A percentile compares a stretch with the other conserved stretches of the same genome.
Evolutionary conservation across 2,797 vertebrate species (phyloP).

Genomic region (Acrossocheilus fasciatus): DNA sequence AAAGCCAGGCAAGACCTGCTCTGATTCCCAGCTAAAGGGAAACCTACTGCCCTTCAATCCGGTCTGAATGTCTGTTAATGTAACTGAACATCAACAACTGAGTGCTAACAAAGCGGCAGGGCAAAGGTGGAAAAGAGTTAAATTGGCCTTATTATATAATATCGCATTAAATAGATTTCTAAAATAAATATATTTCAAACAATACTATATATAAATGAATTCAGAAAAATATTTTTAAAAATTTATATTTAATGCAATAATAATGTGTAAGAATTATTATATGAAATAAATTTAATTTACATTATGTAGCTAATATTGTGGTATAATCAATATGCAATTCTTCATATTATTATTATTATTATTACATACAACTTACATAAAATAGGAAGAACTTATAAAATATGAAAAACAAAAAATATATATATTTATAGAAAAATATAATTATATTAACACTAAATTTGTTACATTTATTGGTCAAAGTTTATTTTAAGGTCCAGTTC

Average conservation of each 20-base stretch:
- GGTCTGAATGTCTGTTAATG: constrained; percentile 15
- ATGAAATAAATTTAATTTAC: neutral
- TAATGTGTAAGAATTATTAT: neutral
- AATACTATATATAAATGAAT: neutral
- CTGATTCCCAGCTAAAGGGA: constrained; percentile 50
- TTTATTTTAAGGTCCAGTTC: too few species aligned
- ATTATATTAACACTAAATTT: neutral
- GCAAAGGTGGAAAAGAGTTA: neutral
- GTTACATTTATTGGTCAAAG: neutral
- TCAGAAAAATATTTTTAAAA: neutral
- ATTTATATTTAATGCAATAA: neutral
- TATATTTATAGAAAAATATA: neutral
- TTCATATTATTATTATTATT: neutral
- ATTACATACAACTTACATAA: neutral
- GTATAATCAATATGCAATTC: neutral
- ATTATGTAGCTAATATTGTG: neutral
- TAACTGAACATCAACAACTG: constrained; percentile 16
- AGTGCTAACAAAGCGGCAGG: neutral
- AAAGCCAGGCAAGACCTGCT: constrained; percentile 58
- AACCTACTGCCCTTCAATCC: constrained; percentile 35
- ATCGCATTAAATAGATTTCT: neutral
- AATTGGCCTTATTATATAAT: neutral
- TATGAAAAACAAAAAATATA: neutral
- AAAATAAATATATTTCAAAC: neutral
- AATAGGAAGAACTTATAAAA: neutral